Percentiles rank a stretch among this genome's conserved stretches.
Conservation (phyloP, 2,888 invertebrate species). For the Rotaria macrura region DNA sequence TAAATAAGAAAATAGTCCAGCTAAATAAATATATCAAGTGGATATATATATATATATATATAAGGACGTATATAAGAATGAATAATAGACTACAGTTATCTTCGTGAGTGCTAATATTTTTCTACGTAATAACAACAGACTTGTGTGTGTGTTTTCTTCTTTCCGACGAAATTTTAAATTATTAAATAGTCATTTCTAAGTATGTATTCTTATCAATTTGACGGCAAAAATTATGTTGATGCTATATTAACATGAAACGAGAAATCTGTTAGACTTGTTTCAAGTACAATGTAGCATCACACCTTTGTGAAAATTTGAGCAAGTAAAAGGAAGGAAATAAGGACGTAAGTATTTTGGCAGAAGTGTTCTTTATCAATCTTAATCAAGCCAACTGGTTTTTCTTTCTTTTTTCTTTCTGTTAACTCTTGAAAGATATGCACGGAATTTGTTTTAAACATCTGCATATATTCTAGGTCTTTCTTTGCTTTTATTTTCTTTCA, state of each 20-base stretch:
- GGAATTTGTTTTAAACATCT: not conserved
- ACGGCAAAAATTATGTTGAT: not conserved
- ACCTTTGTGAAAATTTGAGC: not conserved
- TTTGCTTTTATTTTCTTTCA: not conserved
- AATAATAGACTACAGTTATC: not conserved
- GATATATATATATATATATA: not conserved
- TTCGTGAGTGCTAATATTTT: not conserved
- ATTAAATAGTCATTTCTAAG: not conserved
- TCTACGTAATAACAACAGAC: not conserved
- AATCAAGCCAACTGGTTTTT: not conserved
- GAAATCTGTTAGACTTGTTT: not conserved
- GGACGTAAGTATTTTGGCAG: not conserved
- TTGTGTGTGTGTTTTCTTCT: not conserved
- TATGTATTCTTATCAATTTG: not conserved
- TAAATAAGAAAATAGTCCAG: not conserved
- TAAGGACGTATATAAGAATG: not conserved
- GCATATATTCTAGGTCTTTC: slow-evolving; percentile 8
- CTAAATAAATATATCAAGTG: not conserved
- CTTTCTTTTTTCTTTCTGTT: not conserved
- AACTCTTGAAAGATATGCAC: not conserved
- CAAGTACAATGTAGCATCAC: not conserved
- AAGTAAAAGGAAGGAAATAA: not conserved
- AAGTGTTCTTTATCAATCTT: not conserved
- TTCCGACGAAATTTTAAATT: not conserved
- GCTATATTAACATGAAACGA: not conserved